Conservation (phyloP, 2,797 vertebrate species). For the Brotogeris chrysoptera region DNA sequence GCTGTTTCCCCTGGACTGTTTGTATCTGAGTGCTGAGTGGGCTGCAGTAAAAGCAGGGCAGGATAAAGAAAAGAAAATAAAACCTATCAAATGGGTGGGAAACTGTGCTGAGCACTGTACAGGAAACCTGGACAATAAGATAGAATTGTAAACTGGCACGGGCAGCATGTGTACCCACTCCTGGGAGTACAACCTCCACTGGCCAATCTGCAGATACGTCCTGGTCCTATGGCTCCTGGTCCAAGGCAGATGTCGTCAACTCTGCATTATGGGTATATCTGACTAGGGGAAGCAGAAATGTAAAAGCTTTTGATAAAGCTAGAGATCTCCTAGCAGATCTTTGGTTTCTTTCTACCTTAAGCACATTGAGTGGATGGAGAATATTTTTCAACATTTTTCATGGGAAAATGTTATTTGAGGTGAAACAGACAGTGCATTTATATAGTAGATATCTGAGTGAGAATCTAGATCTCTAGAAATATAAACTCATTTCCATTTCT, state of each 20-base stretch:
- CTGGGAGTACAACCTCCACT: rapidly evolving
- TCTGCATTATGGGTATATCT: background rate
- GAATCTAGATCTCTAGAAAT: background rate
- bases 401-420: background rate
- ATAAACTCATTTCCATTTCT: background rate
- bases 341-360: background rate
- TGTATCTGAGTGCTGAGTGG: rapidly evolving
- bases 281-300: background rate
- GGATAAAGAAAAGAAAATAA: background rate
- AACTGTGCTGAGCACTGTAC: background rate
- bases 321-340: background rate
- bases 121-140: background rate
- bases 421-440: background rate
- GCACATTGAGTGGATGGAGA: background rate
- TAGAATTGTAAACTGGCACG: rapidly evolving
- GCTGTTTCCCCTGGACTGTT: background rate
- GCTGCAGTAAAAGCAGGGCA: background rate
- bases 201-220: rapidly evolving
- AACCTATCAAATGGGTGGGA: rapidly evolving
- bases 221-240: background rate
- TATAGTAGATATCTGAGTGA: background rate
- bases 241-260: background rate
- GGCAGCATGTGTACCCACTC: rapidly evolving
- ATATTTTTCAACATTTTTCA: background rate
- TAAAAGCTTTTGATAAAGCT: background rate